Evolutionary conservation across 2,797 vertebrate genomes (phyloP), one percentile per base, ranked within the genome.

Genomic region (Gephyroberyx darwinii): DNA sequence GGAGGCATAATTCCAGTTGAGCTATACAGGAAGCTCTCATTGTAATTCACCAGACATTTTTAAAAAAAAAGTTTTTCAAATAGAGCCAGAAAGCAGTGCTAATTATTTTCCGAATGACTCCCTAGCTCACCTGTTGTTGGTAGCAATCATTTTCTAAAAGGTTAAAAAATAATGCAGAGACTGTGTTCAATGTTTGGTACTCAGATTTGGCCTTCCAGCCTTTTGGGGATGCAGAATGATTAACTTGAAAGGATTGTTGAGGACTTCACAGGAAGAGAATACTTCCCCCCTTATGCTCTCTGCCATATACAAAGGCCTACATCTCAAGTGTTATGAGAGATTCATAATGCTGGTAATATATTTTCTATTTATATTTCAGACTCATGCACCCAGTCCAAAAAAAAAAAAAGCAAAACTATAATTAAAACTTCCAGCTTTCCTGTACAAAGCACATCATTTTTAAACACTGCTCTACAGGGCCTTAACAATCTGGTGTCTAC

Each of bases 161-260:
- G 17, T 84, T 37, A 54, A 54, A 69, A 74, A 69, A 78, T 31
- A 80, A 84, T 83, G 31, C 60, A 65, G 60, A 45, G 78, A 73
- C 57, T 77, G 48, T 2, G 39, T 67, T 65, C 52, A 31, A 58
- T 68, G 48, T 78, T 22, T 33, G 57, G 37, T 37, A 10, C 22
- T 39, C 17, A 31, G 63, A 7, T 59, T 84, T 53, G 53, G 74
- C 79, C 87, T 73, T 48, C 48, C 69, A 12, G 12, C 39, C 56
- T 56, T 78, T 33, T 35, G 85, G 26, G 53, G 66, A 43, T 47
- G 82, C 69, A 85, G 65, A 55, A 61, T 81, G 88, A 89, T 93
- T 90, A 92, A 77, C 64, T 54, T 87, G 72, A 52, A 52, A 33
- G 69, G 64, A 84, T 51, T 43, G 57, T 59, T 71, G 45, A 65